Evolutionary conservation across 30 jellyfish, hydroid and myxozoan genomes (phyloP), one percentile per base, ranked within the genome.

Genomic region (Cassiopea andromeda): DNA sequence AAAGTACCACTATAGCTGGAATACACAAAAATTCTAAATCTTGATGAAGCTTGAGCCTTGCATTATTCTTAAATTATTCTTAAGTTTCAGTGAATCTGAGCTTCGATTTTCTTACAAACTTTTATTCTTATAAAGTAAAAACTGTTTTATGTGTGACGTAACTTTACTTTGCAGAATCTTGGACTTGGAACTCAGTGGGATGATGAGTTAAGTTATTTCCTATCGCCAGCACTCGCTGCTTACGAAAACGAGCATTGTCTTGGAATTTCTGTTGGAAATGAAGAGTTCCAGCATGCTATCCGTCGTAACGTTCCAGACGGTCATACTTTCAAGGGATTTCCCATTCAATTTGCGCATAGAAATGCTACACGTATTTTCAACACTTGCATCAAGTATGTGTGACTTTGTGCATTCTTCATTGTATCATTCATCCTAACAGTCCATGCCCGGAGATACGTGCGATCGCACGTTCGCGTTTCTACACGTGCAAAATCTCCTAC

Each of bases 291-390:
- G 82, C 97, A 95, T 78, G 98, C 98, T 13, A 85, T 95, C 57
- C 94, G 98, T 1, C 92, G 96, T 4, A 82, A 95, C 61, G 97
- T 95, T 6, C 99, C 99, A 1, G 96, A 92, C 87, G 99, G 99
- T 7, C 99, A 95, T 82, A 95, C 99, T 17, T 95, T 95, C 91
- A 95, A 95, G 68, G 99, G 97, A 70, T 95, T 95, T 64, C 99
- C 99, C 2, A 91, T 95, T n/a, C 99, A 95, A 72, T 95, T 95
- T 85, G 82, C 43, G 14, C 97, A 95, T 87, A 85, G 89, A 9
- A 91, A 95, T 69, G 88, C 99, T 3, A 87, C 90, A 47, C 93
- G 87, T 68, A 97, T 97, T 27, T 91, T 95, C 73, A 87, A 98
- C 14, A 73, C 91, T 44, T 95, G 99, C 72, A 82, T 95, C 86